phyloP scores from a whole-genome alignment of 1,140 invertebrate species.

The Brachionus manjavacas region DNA sequence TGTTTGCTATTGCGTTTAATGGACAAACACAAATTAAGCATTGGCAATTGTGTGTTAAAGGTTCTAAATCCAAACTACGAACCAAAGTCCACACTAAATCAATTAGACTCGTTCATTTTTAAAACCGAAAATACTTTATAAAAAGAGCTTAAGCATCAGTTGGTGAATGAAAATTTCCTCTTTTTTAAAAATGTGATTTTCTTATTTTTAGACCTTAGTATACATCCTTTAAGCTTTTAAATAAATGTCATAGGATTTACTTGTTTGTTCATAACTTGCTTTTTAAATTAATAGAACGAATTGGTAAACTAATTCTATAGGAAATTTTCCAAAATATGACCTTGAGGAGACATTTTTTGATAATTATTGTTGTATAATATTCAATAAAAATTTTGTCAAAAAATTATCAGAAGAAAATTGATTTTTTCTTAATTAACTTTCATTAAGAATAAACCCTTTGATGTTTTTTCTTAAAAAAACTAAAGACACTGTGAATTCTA shows the following conservation, averaged over 20 bases:
- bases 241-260: conserved; percentile 18
- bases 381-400: no score
- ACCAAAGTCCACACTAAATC: neutral
- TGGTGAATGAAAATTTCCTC: neutral
- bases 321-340: neutral
- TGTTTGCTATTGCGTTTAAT: neutral
- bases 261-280: neutral
- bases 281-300: neutral
- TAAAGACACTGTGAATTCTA: no score
- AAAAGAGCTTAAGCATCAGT: neutral
- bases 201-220: neutral
- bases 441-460: no score
- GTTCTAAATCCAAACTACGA: neutral
- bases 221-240: neutral
- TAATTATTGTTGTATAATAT: no score
- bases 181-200: conserved; percentile 26
- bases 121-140: neutral
- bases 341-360: neutral
- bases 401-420: no score
- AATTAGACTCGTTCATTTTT: neutral
- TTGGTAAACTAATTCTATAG: neutral
- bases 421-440: no score
- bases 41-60: neutral
- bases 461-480: no score
- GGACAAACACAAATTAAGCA: neutral